These are phyloP conservation scores for Halocynthia roretzi DNA, from an alignment of 23 tunicate genomes.

Conservation along the genomic window DNA sequence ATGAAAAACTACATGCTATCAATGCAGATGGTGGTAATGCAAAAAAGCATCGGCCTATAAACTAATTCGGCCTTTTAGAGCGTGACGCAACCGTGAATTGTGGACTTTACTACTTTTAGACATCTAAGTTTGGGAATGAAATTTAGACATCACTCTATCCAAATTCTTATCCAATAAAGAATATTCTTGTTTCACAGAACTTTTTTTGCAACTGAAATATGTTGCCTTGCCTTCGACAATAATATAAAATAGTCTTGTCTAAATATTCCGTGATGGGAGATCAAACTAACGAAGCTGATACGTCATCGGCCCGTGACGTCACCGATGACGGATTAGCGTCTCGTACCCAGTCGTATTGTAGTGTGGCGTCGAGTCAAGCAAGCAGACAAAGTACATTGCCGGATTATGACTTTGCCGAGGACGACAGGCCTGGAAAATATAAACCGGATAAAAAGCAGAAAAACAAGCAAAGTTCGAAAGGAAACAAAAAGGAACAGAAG, in stretches of 20 bases:
- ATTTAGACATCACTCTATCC: too few species aligned
- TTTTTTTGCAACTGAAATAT: not conserved
- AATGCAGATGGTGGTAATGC: too few species aligned
- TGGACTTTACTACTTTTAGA: too few species aligned
- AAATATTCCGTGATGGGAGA: not conserved
- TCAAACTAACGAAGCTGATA: not conserved
- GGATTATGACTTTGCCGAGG: constrained; percentile 24
- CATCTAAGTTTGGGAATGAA: too few species aligned
- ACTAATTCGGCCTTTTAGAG: too few species aligned
- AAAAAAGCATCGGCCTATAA: too few species aligned
- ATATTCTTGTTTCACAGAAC: too few species aligned
- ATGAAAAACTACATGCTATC: too few species aligned
- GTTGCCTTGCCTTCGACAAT: not conserved
- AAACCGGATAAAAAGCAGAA: not conserved
- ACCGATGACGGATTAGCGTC: constrained; percentile 7
- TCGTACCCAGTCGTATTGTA: not conserved
- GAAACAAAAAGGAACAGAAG: constrained; percentile 3
- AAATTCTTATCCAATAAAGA: too few species aligned
- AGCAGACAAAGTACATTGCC: constrained; percentile 3
- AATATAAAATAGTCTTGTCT: not conserved
- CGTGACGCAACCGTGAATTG: too few species aligned
- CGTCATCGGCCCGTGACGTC: not conserved
- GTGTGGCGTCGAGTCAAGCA: constrained; percentile 22
- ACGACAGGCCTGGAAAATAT: constrained; percentile 7
- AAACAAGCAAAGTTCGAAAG: not conserved